phyloP scores from a whole-genome alignment of 1,140 invertebrate species.

The Lutraria rhynchaena region DNA sequence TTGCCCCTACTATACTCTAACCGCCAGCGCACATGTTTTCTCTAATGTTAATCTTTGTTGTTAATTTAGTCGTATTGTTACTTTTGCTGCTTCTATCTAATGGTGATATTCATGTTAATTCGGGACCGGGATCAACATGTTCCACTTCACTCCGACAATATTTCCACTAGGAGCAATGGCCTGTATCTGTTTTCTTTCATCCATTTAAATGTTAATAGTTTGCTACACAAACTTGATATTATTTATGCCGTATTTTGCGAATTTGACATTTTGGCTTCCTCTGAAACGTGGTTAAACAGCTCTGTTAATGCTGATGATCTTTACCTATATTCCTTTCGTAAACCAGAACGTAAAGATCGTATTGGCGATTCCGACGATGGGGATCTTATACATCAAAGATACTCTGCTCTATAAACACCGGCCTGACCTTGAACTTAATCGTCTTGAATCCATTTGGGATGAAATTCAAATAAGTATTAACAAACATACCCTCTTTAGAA shows the following conservation, averaged over 20 bases:
- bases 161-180: too few relatives aligned
- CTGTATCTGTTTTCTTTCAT: constrained; percentile 1
- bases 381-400: constrained; percentile 18
- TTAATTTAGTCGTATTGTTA: too few relatives aligned
- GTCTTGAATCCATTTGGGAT: constrained; percentile 10
- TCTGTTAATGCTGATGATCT: constrained; percentile 4
- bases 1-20: too few relatives aligned
- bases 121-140: too few relatives aligned
- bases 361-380: not conserved
- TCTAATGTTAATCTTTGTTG: too few relatives aligned
- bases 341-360: not conserved
- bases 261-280: constrained; percentile 17
- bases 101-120: too few relatives aligned
- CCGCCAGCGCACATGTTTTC: too few relatives aligned
- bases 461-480: not conserved
- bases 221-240: constrained; percentile 4
- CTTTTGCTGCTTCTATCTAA: too few relatives aligned
- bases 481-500: not conserved
- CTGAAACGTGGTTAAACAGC: constrained; percentile 19
- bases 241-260: constrained; percentile 3
- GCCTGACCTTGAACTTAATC: constrained; percentile 13
- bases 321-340: not conserved
- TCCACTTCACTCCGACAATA: too few relatives aligned
- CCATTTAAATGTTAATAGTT: constrained; percentile 12
- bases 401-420: not conserved